Percentiles rank a stretch among this genome's conserved stretches.
Conservation (phyloP, 2,888 invertebrate genomes). For the Aleiodes alternator region DNA sequence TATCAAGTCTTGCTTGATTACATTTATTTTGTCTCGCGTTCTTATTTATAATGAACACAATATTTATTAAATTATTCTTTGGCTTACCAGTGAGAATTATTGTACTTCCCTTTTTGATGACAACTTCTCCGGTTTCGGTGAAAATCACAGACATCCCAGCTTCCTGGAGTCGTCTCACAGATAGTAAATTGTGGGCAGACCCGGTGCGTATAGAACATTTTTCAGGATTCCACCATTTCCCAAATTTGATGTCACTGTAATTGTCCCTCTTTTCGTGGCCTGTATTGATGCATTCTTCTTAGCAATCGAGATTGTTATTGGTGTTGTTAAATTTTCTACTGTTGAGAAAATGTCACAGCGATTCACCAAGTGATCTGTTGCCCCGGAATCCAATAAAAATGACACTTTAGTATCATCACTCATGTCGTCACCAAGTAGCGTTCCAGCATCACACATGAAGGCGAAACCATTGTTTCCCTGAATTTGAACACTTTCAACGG, state of each 20-base stretch:
- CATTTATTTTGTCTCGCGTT: not conserved
- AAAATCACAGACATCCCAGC: conserved; percentile 23
- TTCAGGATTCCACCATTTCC: conserved; percentile 51
- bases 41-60: not conserved
- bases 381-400: conserved; percentile 53
- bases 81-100: conserved; percentile 2
- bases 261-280: conserved; percentile 61
- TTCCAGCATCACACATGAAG: conserved; percentile 11
- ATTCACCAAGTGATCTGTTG: conserved; percentile 53
- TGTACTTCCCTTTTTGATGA: not conserved
- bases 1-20: not conserved
- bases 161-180: conserved; percentile 5
- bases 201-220: conserved; percentile 61
- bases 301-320: conserved; percentile 63
- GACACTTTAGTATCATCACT: conserved; percentile 5
- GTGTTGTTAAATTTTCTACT: conserved; percentile 40
- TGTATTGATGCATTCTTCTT: conserved; percentile 60
- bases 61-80: conserved; percentile 3
- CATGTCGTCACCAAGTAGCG: not conserved
- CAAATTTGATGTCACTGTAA: conserved; percentile 59
- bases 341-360: conserved; percentile 30
- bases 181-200: conserved; percentile 36
- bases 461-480: conserved; percentile 11
- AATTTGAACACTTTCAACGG: conserved; percentile 1
- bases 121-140: not conserved